These are phyloP conservation scores for Notothenia coriiceps DNA, from an alignment of 2,113 vertebrate genomes.

Conservation along the genomic window DNA sequence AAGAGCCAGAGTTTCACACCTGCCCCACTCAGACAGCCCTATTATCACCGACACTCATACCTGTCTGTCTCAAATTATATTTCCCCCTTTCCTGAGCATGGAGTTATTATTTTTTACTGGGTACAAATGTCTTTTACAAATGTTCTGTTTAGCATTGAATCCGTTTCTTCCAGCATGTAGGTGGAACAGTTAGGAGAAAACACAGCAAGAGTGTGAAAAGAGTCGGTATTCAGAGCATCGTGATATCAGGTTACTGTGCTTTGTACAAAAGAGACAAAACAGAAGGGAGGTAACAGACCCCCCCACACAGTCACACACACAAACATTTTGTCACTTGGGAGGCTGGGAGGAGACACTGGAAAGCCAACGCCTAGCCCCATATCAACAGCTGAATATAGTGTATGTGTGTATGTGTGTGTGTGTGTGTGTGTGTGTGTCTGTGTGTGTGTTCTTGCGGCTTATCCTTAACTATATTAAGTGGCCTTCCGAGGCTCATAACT, in stretches of 20 bases:
- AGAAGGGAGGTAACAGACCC: slow-evolving; percentile 38
- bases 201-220: neutral
- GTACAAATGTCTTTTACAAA: neutral
- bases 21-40: neutral
- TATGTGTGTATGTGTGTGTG: neutral
- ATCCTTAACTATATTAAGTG: neutral
- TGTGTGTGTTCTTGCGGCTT: neutral
- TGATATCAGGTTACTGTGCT: slow-evolving; percentile 53
- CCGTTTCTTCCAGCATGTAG: neutral
- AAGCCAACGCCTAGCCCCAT: slow-evolving; percentile 43
- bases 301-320: neutral
- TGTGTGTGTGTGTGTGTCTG: neutral
- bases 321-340: slow-evolving; percentile 38
- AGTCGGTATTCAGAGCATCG: slow-evolving; percentile 4
- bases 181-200: slow-evolving; percentile 5
- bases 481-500: slow-evolving; percentile 5
- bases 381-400: slow-evolving; percentile 23
- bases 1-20: neutral
- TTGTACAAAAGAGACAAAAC: slow-evolving; percentile 22
- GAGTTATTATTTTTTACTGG: no score
- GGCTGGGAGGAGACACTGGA: slow-evolving; percentile 28
- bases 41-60: neutral
- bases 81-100: no score
- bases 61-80: no score
- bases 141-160: neutral